Evolutionary conservation across 2,113 vertebrate genomes (phyloP), one percentile per base, ranked within the genome.

Genomic region (Danionella cerebrum): DNA sequence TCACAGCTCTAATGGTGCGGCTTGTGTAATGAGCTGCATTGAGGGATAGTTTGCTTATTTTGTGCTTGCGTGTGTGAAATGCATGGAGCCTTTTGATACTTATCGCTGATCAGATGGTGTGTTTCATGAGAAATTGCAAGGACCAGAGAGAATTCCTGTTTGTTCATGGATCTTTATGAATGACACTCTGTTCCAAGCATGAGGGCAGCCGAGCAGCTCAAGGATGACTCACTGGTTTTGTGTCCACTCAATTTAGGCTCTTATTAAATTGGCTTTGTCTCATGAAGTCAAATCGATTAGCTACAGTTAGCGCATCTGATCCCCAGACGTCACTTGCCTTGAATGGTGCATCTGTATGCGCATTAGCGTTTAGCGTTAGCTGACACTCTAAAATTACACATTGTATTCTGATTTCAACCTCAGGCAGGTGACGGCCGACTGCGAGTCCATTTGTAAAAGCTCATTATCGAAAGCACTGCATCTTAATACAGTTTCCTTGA

Each of bases 231-330:
- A 53, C 62, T 38, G 27, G 45, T 70, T 63, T 58, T 60, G 44
- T 69, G 67, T 52, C 59, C 60, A 63, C 67, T 74, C 72, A 74
- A 45, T 74, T 74, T 55, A 65, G 45, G 67, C 59, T 74, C 65
- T 70, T 70, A 74, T 74, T 70, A 74, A 74, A 70, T 70, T 69
- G 72, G 51, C 60, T 74, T 74, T 66, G 72, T 74, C 72, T 74
- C 51, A 66, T 36, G 38, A 69, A 68, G 72, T 74, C 72, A 74
- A 55, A 66, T 74, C 39, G 31, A 74, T 74, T 74, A 74, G 67
- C 54, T 29, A 33, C 31, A 24, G 60, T 70, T 66, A 60, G 36
- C 36, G 10, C 60, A 24, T 69, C 60, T 65, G 67, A 69, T 48
- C 22, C 44, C 57, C 21, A 27, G 51, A 64, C 66, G 59, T 73